A percentile compares a stretch with the other conserved stretches of the same genome.
phyloP scores from a whole-genome alignment of 2,888 invertebrate genomes.

The Plebejus melissa region DNA sequence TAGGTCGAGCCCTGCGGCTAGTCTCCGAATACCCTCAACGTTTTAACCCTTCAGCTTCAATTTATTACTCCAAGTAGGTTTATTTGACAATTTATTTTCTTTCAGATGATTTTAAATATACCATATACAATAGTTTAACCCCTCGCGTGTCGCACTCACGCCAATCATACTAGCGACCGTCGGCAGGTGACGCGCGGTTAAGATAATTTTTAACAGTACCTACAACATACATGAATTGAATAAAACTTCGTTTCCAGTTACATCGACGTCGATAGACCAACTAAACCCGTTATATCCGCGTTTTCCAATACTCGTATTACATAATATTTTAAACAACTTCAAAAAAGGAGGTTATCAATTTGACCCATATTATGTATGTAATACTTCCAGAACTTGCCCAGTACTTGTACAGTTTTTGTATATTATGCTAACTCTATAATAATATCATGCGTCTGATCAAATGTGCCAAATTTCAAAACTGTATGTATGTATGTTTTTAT shows the following conservation, averaged over 20 bases:
- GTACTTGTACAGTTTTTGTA: too few species aligned
- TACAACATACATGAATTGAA: not conserved
- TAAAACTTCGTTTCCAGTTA: not conserved
- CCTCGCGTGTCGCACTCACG: too few species aligned
- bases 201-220: not conserved
- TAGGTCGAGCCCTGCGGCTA: not conserved
- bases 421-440: too few species aligned
- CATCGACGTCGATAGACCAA: not conserved
- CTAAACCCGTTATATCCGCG: not conserved
- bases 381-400: too few species aligned
- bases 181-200: not conserved
- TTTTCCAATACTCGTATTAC: not conserved
- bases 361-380: too few species aligned
- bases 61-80: not conserved
- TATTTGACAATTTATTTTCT: not conserved
- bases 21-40: not conserved
- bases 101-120: too few species aligned
- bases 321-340: not conserved
- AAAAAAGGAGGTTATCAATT: too few species aligned
- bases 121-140: too few species aligned
- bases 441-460: too few species aligned
- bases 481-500: too few species aligned
- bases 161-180: too few species aligned
- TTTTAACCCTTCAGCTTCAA: not conserved
- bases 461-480: too few species aligned